These are phyloP conservation scores for Camelus dromedarius DNA, from an alignment of 2,113 vertebrate species.

Conservation along the genomic window DNA sequence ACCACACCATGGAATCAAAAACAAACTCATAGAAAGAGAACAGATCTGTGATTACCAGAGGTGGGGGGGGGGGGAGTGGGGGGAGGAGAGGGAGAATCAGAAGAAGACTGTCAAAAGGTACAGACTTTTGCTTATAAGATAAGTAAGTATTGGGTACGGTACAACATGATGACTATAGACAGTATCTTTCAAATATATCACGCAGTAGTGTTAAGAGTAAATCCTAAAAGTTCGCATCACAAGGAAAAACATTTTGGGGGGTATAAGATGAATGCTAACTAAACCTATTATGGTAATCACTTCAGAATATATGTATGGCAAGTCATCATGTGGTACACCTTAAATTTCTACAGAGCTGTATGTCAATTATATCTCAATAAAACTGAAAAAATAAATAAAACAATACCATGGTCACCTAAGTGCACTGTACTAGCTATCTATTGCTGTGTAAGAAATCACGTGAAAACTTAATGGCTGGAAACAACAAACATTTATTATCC, in stretches of 20 bases:
- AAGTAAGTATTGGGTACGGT: background rate
- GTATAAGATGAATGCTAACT: background rate
- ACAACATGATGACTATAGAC: background rate
- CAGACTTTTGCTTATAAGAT: background rate
- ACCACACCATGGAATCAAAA: background rate
- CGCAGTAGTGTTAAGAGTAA: background rate
- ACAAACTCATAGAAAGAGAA: background rate
- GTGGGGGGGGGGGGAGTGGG: background rate
- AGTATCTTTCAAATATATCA: too few species aligned
- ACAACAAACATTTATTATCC: conserved; percentile 25
- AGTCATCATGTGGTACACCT: too few species aligned
- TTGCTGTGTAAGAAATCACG: background rate
- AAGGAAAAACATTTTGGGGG: background rate
- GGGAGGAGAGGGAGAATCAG: background rate
- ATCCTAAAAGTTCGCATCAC: background rate
- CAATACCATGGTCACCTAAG: background rate
- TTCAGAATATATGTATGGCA: background rate
- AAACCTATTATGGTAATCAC: background rate
- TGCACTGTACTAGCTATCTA: background rate
- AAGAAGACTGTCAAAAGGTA: background rate
- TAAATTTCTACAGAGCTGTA: background rate
- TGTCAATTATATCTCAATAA: background rate
- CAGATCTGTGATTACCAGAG: background rate
- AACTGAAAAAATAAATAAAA: conserved; percentile 14
- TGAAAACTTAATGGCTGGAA: background rate